Percentiles rank a stretch among this genome's conserved stretches.
Conservation (phyloP, 2,797 vertebrate genomes). For the Siniperca obscura region DNA sequence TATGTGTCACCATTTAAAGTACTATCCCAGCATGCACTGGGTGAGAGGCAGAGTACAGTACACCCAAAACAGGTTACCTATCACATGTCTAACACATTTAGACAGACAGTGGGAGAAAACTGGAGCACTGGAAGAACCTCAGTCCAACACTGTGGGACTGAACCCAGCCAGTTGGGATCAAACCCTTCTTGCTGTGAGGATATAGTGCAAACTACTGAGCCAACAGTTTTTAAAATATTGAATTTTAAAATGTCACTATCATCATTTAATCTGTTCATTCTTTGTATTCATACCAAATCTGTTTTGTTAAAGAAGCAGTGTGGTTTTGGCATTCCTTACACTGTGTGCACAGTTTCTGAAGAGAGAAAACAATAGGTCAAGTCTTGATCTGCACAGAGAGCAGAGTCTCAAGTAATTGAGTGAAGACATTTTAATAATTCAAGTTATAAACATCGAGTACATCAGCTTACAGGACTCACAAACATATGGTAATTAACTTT, state of each 20-base stretch:
- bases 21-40: neutral
- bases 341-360: slow-evolving; percentile 1
- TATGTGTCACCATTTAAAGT: slow-evolving; percentile 5
- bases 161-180: neutral
- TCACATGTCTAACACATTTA: neutral
- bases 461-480: slow-evolving; percentile 94
- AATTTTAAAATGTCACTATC: slow-evolving; percentile 1
- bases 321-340: neutral
- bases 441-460: slow-evolving; percentile 96
- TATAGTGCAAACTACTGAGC: neutral
- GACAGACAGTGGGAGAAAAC: neutral
- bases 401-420: slow-evolving; percentile 91
- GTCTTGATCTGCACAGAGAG: slow-evolving; percentile 91
- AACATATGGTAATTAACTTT: slow-evolving; percentile 98
- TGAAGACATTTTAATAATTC: slow-evolving; percentile 96
- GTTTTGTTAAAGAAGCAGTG: slow-evolving; percentile 12
- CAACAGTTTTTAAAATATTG: neutral
- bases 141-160: neutral
- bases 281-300: neutral
- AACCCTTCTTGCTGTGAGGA: neutral
- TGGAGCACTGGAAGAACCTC: neutral
- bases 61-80: neutral
- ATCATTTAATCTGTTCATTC: neutral
- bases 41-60: neutral
- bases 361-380: slow-evolving; percentile 77